Evolutionary conservation across 2,888 invertebrate genomes (phyloP).

Genomic region (Ernsta delagoae): DNA sequence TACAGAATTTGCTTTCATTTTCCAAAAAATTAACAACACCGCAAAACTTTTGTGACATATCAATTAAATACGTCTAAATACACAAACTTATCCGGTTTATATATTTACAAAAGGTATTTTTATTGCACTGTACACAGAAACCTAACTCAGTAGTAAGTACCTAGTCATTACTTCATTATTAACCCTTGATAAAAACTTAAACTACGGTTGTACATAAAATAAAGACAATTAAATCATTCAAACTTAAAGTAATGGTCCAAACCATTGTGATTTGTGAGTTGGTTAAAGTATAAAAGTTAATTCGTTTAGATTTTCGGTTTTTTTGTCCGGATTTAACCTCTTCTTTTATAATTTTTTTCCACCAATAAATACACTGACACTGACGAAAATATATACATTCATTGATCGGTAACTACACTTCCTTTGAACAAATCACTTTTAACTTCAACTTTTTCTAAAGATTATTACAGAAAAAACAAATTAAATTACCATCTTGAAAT

Average conservation of each 20-base stretch:
- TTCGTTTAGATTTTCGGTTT: constrained; percentile 10
- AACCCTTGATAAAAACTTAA: background rate
- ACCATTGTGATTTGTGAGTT: background rate
- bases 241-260: background rate
- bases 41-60: background rate
- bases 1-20: background rate
- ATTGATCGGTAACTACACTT: background rate
- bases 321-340: constrained; percentile 17
- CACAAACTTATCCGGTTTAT: background rate
- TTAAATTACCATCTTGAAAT: constrained; percentile 64
- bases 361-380: background rate
- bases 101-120: background rate
- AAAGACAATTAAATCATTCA: background rate
- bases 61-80: background rate
- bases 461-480: constrained; percentile 59
- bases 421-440: background rate
- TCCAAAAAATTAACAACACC: no score
- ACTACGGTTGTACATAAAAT: background rate
- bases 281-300: background rate
- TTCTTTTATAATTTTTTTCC: constrained; percentile 27
- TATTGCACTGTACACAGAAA: background rate
- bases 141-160: no score
- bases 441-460: constrained; percentile 40
- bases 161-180: background rate
- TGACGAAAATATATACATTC: constrained; percentile 52